A percentile compares a stretch with the other conserved stretches of the same genome.
These are phyloP conservation scores for Dromius quadrimaculatus DNA, from an alignment of 2,888 invertebrate genomes.

Conservation along the genomic window DNA sequence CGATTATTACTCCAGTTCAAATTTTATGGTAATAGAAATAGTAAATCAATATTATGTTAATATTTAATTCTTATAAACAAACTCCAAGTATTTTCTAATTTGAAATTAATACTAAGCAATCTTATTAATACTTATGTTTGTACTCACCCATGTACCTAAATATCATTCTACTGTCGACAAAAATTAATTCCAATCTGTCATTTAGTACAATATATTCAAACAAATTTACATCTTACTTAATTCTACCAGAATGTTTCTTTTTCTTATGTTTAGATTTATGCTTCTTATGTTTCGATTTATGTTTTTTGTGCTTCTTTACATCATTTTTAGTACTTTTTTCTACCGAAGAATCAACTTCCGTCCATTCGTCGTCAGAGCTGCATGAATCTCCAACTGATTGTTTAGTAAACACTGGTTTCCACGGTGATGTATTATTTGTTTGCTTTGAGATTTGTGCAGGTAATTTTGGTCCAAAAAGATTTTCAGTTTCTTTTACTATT, in stretches of 20 bases:
- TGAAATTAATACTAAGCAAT: no score
- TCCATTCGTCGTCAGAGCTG: constrained; percentile 68
- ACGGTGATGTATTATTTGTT: neutral
- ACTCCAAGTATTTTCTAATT: no score
- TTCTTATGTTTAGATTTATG: constrained; percentile 55
- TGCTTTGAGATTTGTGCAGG: constrained; percentile 62
- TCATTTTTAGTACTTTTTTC: constrained; percentile 51
- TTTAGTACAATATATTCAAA: constrained; percentile 25
- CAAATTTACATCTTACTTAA: constrained; percentile 14
- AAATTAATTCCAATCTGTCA: no score
- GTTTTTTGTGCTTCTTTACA: constrained; percentile 63
- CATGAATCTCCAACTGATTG: constrained; percentile 53
- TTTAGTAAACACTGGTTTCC: constrained; percentile 58
- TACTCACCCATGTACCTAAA: no score
- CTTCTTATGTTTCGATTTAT: constrained; percentile 61
- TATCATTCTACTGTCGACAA: no score
- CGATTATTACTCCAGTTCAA: no score
- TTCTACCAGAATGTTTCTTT: constrained; percentile 27
- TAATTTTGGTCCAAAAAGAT: constrained; percentile 73
- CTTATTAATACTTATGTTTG: no score
- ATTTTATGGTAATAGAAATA: no score
- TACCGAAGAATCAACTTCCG: constrained; percentile 66
- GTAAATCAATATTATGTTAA: no score
- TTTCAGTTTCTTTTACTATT: constrained; percentile 46
- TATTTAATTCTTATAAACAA: no score